These are phyloP conservation scores for Gymnogyps californianus DNA, from an alignment of 2,113 vertebrate species.

Conservation along the genomic window DNA sequence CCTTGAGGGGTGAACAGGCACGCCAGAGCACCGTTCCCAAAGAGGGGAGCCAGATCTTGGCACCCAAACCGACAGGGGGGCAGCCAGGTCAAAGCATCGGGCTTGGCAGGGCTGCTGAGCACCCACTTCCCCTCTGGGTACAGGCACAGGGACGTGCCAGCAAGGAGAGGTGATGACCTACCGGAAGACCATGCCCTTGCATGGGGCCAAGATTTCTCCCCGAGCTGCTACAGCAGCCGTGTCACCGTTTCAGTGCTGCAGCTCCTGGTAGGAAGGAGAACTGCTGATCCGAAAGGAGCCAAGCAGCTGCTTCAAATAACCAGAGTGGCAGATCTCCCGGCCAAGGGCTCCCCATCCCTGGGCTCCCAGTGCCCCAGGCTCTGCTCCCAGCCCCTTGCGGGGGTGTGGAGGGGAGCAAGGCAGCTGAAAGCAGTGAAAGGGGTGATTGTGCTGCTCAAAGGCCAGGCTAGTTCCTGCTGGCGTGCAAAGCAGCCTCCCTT, in stretches of 20 bases:
- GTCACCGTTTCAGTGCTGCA: neutral
- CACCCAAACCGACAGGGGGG: neutral
- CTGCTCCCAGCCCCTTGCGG: neutral
- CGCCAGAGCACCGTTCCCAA: neutral
- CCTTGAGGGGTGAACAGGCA: neutral
- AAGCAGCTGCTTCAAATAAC: neutral
- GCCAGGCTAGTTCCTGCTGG: neutral
- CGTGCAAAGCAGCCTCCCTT: neutral
- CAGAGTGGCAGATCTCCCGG: neutral
- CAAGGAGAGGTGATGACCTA: neutral
- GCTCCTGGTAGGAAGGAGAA: neutral
- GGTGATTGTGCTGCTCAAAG: neutral
- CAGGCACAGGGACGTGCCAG: neutral
- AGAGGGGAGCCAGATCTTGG: neutral
- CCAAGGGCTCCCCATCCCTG: neutral
- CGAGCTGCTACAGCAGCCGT: neutral
- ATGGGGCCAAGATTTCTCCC: neutral
- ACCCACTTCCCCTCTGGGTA: neutral
- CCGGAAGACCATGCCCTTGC: neutral
- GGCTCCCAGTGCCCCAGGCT: accelerated
- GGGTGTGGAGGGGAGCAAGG: neutral
- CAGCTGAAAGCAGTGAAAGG: neutral
- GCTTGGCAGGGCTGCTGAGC: neutral
- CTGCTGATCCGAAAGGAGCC: neutral
- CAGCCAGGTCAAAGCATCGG: neutral